These are phyloP conservation scores for Conger conger DNA, from an alignment of 2,113 vertebrate genomes.

Conservation along the genomic window DNA sequence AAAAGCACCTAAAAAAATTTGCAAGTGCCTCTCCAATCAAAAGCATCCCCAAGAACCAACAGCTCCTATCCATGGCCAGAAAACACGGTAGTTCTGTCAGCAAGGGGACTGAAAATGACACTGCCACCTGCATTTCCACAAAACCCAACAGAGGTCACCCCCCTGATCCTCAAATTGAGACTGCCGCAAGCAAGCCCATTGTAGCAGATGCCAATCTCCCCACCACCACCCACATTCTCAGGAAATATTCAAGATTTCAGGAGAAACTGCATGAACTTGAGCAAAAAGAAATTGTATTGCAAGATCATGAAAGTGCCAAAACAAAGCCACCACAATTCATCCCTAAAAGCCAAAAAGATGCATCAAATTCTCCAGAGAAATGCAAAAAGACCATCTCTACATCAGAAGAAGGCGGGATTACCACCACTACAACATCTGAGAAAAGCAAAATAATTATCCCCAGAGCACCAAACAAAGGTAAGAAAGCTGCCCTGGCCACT, in stretches of 20 bases:
- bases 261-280: slow-evolving; percentile 80
- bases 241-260: slow-evolving; percentile 89
- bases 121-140: slow-evolving; percentile 49
- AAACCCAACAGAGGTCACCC: slow-evolving; percentile 41
- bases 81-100: slow-evolving; percentile 61
- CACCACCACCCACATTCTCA: slow-evolving; percentile 83
- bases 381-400: not conserved
- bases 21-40: slow-evolving; percentile 86
- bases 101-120: slow-evolving; percentile 61
- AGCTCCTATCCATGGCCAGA: slow-evolving; percentile 79
- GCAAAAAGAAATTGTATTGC: slow-evolving; percentile 58
- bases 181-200: slow-evolving; percentile 63
- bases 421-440: no score
- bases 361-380: slow-evolving; percentile 3
- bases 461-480: no score
- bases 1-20: slow-evolving; percentile 98
- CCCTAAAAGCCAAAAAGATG: slow-evolving; percentile 51
- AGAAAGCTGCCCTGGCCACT: no score
- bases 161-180: slow-evolving; percentile 36
- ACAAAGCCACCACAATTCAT: slow-evolving; percentile 75
- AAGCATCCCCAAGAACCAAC: slow-evolving; percentile 86
- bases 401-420: not conserved
- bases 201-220: slow-evolving; percentile 76
- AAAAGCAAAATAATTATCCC: no score
- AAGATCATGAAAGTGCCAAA: slow-evolving; percentile 64